Evolutionary conservation across 2,113 vertebrate species (phyloP), one percentile per base, ranked within the genome.

Genomic region (Python bivittatus): DNA sequence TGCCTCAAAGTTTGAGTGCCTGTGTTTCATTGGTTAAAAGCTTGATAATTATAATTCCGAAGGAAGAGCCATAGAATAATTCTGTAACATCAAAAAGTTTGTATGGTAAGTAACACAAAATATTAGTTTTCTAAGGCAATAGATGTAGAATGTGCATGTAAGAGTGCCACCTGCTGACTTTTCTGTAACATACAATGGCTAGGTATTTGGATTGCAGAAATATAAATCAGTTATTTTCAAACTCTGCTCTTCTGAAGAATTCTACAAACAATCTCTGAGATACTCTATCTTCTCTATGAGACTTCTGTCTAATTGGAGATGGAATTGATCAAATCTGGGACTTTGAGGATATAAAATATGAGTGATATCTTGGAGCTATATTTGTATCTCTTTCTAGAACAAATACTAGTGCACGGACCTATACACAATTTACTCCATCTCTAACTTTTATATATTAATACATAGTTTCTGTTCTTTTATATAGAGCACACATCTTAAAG

Each of bases 101-200:
- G 84, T 48, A 48, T 48, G 48, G 7, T 48, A 48, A 48, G 48
- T 48, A 48, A 48, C 48, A 48, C 7, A 48, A 48, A 48, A 48
- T 48, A 48, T 48, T 4, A 48, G 5, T 48, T 6, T 48, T 6
- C 48, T 48, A 48, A 48, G 48, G 48, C 48, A 48, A 48, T 48
- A 48, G 48, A 48, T 48, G 48, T 48, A 48, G 48, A 85, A 64
- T 60, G 52, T 86, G 29, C 56, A 68, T 83, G 29, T 57, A 87
- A 91, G 48, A 86, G 84, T 68, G 90, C 90, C 90, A 91, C n/a
- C 90, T 91, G 60, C 90, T 68, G 90, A 25, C 58, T 52, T 86
- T 12, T n/a, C 9, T 22, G 17, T 25, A 25, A 2, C 1, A 54
- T 79, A 48, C 27, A 72, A n/a, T 79, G 23, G 7, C 6, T 52